Conservation (phyloP, 2,113 vertebrate species). For the Cariama cristata region DNA sequence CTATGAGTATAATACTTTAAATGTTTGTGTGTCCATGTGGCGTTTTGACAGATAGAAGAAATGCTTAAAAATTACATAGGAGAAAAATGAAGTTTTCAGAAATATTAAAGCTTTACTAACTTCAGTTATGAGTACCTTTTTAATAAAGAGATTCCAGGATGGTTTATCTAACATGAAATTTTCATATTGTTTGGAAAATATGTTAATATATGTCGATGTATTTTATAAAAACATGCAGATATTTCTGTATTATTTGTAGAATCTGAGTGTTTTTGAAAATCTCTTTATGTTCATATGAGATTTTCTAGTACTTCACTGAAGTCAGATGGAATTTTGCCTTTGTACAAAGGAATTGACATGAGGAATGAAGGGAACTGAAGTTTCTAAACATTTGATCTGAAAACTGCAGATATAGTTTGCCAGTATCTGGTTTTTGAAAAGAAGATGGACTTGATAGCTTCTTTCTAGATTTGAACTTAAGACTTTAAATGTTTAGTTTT, state of each 20-base stretch:
- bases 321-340: neutral
- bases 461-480: neutral
- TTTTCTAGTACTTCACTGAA: neutral
- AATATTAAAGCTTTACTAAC: neutral
- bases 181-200: neutral
- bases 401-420: neutral
- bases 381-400: neutral
- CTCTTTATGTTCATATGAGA: neutral
- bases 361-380: neutral
- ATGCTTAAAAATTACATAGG: neutral
- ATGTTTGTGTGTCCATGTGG: neutral
- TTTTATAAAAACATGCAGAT: neutral
- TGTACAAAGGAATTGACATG: neutral
- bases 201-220: neutral
- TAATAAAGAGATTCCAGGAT: neutral
- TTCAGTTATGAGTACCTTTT: neutral
- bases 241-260: neutral
- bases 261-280: neutral
- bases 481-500: neutral
- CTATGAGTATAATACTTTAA: neutral
- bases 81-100: neutral
- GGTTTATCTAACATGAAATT: neutral
- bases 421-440: neutral
- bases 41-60: neutral
- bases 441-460: neutral